These are phyloP conservation scores for Sialis fuliginosa DNA, from an alignment of 2,888 invertebrate species.

Conservation along the genomic window DNA sequence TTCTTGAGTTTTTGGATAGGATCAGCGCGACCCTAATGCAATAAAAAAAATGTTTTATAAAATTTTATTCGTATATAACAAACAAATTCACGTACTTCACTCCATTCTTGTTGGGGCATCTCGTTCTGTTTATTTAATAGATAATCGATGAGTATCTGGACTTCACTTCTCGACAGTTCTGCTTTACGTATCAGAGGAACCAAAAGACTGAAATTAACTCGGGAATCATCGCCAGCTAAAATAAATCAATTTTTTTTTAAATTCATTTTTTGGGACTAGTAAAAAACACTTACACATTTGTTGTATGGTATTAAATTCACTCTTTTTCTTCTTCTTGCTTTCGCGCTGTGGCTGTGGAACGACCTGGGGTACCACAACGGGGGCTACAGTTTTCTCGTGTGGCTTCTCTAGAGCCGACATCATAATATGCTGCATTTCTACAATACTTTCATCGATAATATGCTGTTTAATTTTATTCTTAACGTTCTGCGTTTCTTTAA, in stretches of 20 bases:
- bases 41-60: not conserved
- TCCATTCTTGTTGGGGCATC: conserved; percentile 70
- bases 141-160: conserved; percentile 76
- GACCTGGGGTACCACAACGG: too few species aligned
- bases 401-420: conserved; percentile 2
- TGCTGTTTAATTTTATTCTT: too few species aligned
- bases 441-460: too few species aligned
- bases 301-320: conserved; percentile 30
- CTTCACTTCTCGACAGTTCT: conserved; percentile 68
- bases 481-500: too few species aligned
- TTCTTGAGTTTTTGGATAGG: conserved; percentile 73
- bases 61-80: too few species aligned
- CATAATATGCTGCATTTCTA: not conserved
- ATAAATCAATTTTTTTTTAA: conserved; percentile 7
- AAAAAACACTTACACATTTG: conserved; percentile 30
- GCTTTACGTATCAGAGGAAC: conserved; percentile 63
- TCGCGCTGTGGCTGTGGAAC: conserved; percentile 13
- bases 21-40: conserved; percentile 29
- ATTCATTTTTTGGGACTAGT: too few species aligned
- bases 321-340: conserved; percentile 39
- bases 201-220: conserved; percentile 47
- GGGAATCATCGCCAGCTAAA: conserved; percentile 48
- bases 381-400: not conserved
- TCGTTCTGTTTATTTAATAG: conserved; percentile 78
- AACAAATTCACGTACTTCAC: conserved; percentile 35